These are phyloP conservation scores for Morelia viridis DNA, from an alignment of 2,797 vertebrate species.

Conservation along the genomic window DNA sequence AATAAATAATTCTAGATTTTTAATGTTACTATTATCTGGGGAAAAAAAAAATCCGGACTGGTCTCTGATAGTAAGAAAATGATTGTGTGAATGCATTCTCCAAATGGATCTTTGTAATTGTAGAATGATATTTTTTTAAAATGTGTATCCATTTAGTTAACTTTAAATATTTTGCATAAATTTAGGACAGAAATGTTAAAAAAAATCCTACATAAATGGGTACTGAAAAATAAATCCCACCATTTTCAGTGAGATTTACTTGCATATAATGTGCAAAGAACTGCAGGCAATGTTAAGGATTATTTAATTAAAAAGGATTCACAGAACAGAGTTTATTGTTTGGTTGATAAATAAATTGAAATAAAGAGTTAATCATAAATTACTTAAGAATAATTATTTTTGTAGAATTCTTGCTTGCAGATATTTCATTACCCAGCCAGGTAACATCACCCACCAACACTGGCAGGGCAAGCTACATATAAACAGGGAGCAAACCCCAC, in stretches of 20 bases:
- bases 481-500: no score
- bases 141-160: not conserved
- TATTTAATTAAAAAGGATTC: no score
- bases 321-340: no score
- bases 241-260: not conserved
- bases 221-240: not conserved
- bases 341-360: no score
- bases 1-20: not conserved
- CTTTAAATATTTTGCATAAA: not conserved
- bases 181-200: not conserved
- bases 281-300: not conserved
- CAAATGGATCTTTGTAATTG: not conserved
- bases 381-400: no score
- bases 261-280: not conserved
- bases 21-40: no score
- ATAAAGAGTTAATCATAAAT: no score
- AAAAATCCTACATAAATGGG: not conserved
- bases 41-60: not conserved
- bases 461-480: no score
- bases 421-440: no score
- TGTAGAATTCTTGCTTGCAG: no score
- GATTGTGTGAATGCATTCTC: not conserved
- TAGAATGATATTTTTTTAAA: not conserved
- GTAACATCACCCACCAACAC: no score
- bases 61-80: not conserved